A percentile compares a stretch with the other conserved stretches of the same genome.
phyloP scores from a whole-genome alignment of 35 echinoderm and acorn worm species.

The Hemicentrotus pulcherrimus region DNA sequence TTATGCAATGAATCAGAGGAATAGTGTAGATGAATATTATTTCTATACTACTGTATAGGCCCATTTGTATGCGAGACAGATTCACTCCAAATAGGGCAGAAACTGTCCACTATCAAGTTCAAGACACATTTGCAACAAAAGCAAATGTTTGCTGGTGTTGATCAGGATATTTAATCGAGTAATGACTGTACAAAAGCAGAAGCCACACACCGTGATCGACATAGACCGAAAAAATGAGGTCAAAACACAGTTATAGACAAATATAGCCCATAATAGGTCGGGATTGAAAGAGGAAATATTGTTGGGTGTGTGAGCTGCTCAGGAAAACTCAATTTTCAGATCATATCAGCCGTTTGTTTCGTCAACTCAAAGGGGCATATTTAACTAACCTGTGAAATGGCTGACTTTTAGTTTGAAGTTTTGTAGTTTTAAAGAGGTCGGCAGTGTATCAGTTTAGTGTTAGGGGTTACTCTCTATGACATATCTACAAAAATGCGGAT shows the following conservation, averaged over 20 bases:
- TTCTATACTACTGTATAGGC: too few relatives aligned
- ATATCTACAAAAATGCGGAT: too few relatives aligned
- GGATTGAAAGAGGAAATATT: neutral
- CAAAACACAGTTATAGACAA: neutral
- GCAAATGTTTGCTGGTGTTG: neutral
- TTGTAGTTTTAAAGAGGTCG: neutral
- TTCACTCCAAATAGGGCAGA: too few relatives aligned
- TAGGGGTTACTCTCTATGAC: too few relatives aligned
- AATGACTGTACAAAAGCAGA: neutral
- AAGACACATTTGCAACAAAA: neutral
- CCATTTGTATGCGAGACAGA: too few relatives aligned
- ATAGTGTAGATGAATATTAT: too few relatives aligned
- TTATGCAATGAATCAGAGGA: too few relatives aligned
- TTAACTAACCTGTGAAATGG: neutral
- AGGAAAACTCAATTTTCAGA: neutral
- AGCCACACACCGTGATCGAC: neutral
- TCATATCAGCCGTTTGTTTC: neutral
- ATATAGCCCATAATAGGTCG: neutral
- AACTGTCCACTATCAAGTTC: neutral
- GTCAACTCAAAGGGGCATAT: neutral
- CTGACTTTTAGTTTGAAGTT: neutral
- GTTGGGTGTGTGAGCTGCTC: neutral
- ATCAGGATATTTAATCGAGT: neutral
- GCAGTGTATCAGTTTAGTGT: neutral
- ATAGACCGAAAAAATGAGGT: neutral